Evolutionary conservation across 2,113 vertebrate species (phyloP).

Genomic region (Otis tarda): DNA sequence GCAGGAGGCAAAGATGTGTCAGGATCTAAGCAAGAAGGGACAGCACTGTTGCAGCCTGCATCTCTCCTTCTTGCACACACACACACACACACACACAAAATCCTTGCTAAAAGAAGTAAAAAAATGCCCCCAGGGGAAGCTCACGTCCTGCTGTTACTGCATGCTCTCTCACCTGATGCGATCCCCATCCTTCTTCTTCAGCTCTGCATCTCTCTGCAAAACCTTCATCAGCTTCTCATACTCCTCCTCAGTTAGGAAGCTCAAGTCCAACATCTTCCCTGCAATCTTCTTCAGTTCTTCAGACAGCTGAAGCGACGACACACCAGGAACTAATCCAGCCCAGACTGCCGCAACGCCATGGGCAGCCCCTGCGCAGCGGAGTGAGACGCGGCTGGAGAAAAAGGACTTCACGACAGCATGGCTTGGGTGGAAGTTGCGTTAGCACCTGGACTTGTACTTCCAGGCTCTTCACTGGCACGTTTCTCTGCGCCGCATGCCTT

Average conservation of each 20-base stretch:
- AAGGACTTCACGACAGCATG: conserved; percentile 20
- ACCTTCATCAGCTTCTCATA: conserved; percentile 73
- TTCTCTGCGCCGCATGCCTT: not conserved
- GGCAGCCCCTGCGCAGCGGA: not conserved
- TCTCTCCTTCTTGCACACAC: not conserved
- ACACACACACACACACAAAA: no score
- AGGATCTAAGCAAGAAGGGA: not conserved
- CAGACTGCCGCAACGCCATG: not conserved
- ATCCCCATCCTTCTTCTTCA: conserved; percentile 74
- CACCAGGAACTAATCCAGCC: not conserved
- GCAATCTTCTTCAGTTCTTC: not conserved
- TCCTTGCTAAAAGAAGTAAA: not conserved
- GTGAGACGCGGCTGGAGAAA: not conserved
- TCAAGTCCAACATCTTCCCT: conserved; percentile 72
- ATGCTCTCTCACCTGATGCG: conserved; percentile 69
- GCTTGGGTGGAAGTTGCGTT: not conserved
- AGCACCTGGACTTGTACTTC: not conserved
- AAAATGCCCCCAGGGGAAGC: not conserved
- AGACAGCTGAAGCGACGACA: not conserved
- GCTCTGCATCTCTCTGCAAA: conserved; percentile 75
- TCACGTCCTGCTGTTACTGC: not conserved
- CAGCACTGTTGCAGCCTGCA: not conserved
- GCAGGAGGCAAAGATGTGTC: not conserved
- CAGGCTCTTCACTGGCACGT: not conserved
- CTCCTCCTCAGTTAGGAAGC: conserved; percentile 73